These are phyloP conservation scores for Machimus atricapillus DNA, from an alignment of 2,888 invertebrate species.

Conservation along the genomic window DNA sequence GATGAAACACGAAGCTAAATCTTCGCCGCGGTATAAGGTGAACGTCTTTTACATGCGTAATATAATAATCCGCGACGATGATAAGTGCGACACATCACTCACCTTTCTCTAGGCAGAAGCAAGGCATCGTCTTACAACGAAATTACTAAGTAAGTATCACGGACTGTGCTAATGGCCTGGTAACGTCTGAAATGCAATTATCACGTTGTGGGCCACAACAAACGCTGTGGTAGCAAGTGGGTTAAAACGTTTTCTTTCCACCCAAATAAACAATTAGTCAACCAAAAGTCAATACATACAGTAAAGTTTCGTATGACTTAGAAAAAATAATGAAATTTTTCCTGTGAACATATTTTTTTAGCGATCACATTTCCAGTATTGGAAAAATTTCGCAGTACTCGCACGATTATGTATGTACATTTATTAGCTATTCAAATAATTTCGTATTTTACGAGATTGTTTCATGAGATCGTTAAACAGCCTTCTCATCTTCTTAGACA, in stretches of 20 bases:
- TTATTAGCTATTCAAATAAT: neutral
- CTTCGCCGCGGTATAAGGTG: neutral
- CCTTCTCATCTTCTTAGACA: neutral
- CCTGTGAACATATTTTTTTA: neutral
- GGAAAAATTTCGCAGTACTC: neutral
- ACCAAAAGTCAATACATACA: neutral
- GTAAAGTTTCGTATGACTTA: neutral
- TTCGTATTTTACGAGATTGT: neutral
- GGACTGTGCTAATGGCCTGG: constrained; percentile 2
- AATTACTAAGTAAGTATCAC: neutral
- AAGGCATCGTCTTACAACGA: neutral
- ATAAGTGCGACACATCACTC: neutral
- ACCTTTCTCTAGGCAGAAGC: neutral
- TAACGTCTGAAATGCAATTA: neutral
- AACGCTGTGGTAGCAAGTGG: neutral
- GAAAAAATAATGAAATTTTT: neutral
- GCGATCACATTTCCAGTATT: neutral
- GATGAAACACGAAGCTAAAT: neutral
- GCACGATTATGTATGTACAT: neutral
- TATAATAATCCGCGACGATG: neutral
- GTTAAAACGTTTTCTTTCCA: neutral
- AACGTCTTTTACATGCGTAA: neutral
- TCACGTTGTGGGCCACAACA: constrained; percentile 1
- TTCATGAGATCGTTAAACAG: neutral
- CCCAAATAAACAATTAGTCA: constrained; percentile 10